Percentiles rank a stretch among this genome's conserved stretches.
Conservation (phyloP, 2,113 vertebrate species). For the Piprites chloris region DNA sequence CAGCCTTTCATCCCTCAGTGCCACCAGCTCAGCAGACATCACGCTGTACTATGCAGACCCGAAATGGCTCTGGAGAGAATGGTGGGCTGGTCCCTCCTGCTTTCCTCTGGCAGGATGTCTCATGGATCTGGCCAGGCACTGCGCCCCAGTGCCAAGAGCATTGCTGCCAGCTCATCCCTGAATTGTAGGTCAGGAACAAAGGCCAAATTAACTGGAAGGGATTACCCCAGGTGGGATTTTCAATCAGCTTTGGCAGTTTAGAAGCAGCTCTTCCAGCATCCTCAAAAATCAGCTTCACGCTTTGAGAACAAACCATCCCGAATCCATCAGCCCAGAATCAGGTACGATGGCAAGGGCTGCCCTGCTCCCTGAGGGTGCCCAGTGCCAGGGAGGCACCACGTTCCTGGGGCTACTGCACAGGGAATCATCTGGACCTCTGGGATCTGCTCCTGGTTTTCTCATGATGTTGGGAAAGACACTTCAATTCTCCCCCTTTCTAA, state of each 20-base stretch:
- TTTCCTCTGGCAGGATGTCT: not conserved
- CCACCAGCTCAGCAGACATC: not conserved
- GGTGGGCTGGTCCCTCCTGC: not conserved
- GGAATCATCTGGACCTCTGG: not conserved
- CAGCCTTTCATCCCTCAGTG: not conserved
- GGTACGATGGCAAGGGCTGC: not conserved
- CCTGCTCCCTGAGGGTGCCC: not conserved
- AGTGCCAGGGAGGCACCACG: not conserved
- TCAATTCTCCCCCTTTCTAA: not conserved
- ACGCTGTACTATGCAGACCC: not conserved
- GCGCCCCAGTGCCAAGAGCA: not conserved
- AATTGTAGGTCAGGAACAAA: not conserved
- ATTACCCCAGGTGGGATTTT: not conserved
- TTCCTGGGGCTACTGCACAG: not conserved
- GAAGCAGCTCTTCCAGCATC: not conserved
- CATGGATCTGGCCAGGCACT: not conserved
- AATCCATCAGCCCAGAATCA: not conserved
- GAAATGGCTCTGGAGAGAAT: fast-evolving
- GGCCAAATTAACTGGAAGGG: not conserved
- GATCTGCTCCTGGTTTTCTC: not conserved
- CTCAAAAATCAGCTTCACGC: not conserved
- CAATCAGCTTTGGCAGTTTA: not conserved
- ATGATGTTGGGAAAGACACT: not conserved
- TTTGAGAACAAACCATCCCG: not conserved
- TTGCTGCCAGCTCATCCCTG: not conserved